Evolutionary conservation across 2,888 invertebrate genomes (phyloP), one percentile per base, ranked within the genome.

Genomic region (Spatulosminthurus flaviceps): DNA sequence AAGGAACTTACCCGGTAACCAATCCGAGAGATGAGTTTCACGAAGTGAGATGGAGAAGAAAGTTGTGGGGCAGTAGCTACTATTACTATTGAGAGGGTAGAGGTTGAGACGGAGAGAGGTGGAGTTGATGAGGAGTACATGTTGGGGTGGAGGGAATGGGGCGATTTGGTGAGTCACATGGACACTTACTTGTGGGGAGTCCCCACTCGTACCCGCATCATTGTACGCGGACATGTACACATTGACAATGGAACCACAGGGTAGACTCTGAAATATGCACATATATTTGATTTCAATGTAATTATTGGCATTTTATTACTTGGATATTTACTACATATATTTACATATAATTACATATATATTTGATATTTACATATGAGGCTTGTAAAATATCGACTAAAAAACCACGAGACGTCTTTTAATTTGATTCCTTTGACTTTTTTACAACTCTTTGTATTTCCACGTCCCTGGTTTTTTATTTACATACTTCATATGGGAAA

Each of bases 141-240:
- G 81, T 21, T 79, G 77, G 22, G 83, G 67, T 16, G 78, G 79
- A 13, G 83, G 83, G n/a, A 81, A 21, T 43, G 41, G 66, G 21
- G 81, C 69, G 21, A 83, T 81, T 79, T 82, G 79, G 64, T 84
- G 82, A 41, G 82, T 81, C 34, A 84, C 82, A n/a, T 82, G 80
- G 26, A 84, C 82, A 77, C 83, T 85, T 78, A 82, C 82, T 67
- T 80, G 67, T 64, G 82, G 80, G n/a, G 82, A 83, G 72, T 85
- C 84, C 0, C 72, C 69, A 60, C 84, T 84, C 28, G 41, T 81
- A 4, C 84, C 84, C 16, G 80, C 82, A 42, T 83, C 83, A 77
- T 85, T 84, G 81, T 82, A 85, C 24, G 84, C 82, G 21, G 81
- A 72, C 83, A 85, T 85, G 79, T 84, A 85, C 79, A 85, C 81